These are phyloP conservation scores for Alca torda DNA, from an alignment of 2,797 vertebrate genomes.

Conservation along the genomic window DNA sequence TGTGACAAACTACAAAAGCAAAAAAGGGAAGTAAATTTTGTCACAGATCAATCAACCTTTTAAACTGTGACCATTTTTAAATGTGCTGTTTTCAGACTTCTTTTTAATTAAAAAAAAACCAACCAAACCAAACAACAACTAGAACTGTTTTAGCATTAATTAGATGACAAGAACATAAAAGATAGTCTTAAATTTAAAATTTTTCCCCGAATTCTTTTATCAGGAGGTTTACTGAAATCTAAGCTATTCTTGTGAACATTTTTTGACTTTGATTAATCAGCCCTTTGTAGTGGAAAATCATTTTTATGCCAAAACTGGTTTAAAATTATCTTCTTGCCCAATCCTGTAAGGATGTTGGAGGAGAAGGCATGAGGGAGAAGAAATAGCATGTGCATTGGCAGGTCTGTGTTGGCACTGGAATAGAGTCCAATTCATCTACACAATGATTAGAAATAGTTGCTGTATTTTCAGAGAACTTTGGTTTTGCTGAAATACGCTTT, in stretches of 20 bases:
- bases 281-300: neutral
- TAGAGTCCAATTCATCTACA: neutral
- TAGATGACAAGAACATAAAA: neutral
- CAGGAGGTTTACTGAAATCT: neutral
- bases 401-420: neutral
- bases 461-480: neutral
- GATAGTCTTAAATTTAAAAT: neutral
- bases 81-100: neutral
- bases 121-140: neutral
- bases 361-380: neutral
- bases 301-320: neutral
- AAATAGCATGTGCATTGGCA: neutral
- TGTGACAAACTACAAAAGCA: neutral
- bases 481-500: neutral
- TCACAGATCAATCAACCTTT: neutral
- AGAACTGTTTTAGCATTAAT: neutral
- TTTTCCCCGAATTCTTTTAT: neutral
- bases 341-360: neutral
- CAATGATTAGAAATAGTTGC: neutral
- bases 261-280: neutral
- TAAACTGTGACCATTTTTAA: neutral
- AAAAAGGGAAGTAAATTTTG: neutral
- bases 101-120: neutral
- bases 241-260: neutral
- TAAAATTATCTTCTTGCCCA: neutral